Base-by-base conservation (phyloP, 2,113 vertebrate species). In the Rhagologus leucostigma region DNA sequence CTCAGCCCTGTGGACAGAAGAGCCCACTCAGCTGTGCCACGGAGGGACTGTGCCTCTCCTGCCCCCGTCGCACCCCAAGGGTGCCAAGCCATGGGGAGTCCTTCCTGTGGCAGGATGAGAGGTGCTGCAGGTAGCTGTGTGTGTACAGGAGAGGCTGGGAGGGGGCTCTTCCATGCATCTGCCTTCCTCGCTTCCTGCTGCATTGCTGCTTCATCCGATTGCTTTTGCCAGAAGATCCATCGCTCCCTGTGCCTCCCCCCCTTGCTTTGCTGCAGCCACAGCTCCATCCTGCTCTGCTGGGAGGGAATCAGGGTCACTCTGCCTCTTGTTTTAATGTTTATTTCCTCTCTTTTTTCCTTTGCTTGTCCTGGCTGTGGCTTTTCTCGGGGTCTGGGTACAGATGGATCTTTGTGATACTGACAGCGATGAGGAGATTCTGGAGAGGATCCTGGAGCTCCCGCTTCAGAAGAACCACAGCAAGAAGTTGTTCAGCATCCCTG, bases 341-440 rank as follows among this genome's bases (percentile, higher is more conserved):
- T 97, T 92, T 95, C 93, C 92, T 96, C 79, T 96, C 84, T 96
- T 95, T 97, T 93, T 95, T 33, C 53, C 90, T 97, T 64, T 95
- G 82, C 93, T 95, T 93, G 62, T 95, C 86, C 90, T 85, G 83
- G 80, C 86, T 93, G 89, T 94, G 94, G 60, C 96, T 95, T 92
- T 94, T 93, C 89, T 97, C 70, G 85, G 96, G 95, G 95, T 94
- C 95, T 96, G 96, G 94, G 95, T 95, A 89, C 96, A 99, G 96
- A 97, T 98, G 70, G 97, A 98, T 93, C 97, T 95, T 81, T 98
- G 97, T 95, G 99, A 99, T 96, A 97, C 98, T 57, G 99, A 99
- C 98, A 99, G 99, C 44, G 99, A 99, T 71, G 99, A 99, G 94
- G 99, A 99, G 82, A 97, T 99, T 95, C 95, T 99, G 94, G 99